A percentile compares a stretch with the other conserved stretches of the same genome.
phyloP scores from a whole-genome alignment of 1,140 invertebrate genomes.

The Brachionus rotundiformis region DNA sequence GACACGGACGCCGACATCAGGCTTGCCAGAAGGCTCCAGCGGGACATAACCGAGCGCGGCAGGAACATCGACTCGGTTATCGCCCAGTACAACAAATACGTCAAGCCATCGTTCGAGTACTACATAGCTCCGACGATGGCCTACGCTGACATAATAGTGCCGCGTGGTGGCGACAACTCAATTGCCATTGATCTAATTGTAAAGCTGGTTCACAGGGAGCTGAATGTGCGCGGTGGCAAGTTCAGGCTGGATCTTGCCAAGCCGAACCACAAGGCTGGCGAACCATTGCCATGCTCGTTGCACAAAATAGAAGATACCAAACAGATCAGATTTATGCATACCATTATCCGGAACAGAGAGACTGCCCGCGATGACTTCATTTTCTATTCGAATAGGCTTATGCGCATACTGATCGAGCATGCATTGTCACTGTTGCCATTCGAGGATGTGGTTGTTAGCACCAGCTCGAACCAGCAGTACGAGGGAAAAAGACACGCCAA shows the following conservation, averaged over 20 bases:
- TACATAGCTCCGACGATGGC: constrained; percentile 86
- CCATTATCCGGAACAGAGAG: constrained; percentile 78
- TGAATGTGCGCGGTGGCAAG: constrained; percentile 81
- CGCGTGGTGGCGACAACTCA: constrained; percentile 83
- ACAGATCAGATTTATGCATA: constrained; percentile 67
- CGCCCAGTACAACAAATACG: constrained; percentile 92
- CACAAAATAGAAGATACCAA: constrained; percentile 83
- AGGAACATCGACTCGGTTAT: constrained; percentile 91
- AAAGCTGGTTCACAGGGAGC: constrained; percentile 90
- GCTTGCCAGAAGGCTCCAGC: constrained; percentile 79
- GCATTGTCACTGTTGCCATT: constrained; percentile 88
- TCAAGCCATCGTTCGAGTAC: constrained; percentile 93
- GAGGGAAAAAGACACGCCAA: constrained; percentile 3
- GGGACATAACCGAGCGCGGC: constrained; percentile 90
- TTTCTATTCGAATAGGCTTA: constrained; percentile 95
- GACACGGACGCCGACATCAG: constrained; percentile 96
- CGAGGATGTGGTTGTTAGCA: constrained; percentile 64
- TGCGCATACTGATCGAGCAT: constrained; percentile 92
- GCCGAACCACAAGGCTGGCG: constrained; percentile 71
- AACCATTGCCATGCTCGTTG: constrained; percentile 81
- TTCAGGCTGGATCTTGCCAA: constrained; percentile 68
- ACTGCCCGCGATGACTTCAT: constrained; percentile 95
- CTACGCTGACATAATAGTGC: constrained; percentile 69
- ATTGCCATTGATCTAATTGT: constrained; percentile 96
- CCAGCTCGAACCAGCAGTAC: constrained; percentile 72